Percentiles rank a stretch among this genome's conserved stretches.
Evolutionary conservation across 53 echinoderm and acorn worm genomes (phyloP).

Genomic region (Crossaster papposus): DNA sequence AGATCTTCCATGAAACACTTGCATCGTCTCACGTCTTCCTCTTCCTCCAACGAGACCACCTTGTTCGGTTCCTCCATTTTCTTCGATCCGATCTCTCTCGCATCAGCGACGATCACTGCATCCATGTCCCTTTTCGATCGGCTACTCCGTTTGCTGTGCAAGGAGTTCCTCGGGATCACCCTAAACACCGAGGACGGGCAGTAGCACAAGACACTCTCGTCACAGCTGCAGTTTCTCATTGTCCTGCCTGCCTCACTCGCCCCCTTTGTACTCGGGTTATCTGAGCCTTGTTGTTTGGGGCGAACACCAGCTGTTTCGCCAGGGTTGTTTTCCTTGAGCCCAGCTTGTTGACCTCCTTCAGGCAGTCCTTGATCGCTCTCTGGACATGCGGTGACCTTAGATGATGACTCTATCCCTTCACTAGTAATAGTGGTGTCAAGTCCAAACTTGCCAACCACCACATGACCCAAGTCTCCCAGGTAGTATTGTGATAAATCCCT

Average conservation of each 20-base stretch:
- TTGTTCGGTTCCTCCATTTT: background rate
- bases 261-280: background rate
- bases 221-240: constrained; percentile 32
- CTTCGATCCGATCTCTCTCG: background rate
- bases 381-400: background rate
- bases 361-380: constrained; percentile 28
- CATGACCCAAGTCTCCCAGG: background rate
- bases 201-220: constrained; percentile 28
- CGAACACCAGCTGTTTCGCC: constrained; percentile 23
- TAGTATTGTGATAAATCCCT: background rate
- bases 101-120: background rate
- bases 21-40: constrained; percentile 63
- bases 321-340: background rate
- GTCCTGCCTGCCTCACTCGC: background rate
- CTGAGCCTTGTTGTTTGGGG: background rate
- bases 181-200: constrained; percentile 28
- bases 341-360: background rate
- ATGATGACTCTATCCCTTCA: background rate
- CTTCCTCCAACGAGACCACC: constrained; percentile 35
- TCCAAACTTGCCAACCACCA: background rate
- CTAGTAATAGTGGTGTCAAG: background rate
- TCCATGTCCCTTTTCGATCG: background rate
- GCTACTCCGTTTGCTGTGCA: background rate
- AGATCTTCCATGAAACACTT: constrained; percentile 85
- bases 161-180: background rate